Evolutionary conservation across 1,140 invertebrate species (phyloP), one percentile per base, ranked within the genome.

Genomic region (Drosophila burlai): DNA sequence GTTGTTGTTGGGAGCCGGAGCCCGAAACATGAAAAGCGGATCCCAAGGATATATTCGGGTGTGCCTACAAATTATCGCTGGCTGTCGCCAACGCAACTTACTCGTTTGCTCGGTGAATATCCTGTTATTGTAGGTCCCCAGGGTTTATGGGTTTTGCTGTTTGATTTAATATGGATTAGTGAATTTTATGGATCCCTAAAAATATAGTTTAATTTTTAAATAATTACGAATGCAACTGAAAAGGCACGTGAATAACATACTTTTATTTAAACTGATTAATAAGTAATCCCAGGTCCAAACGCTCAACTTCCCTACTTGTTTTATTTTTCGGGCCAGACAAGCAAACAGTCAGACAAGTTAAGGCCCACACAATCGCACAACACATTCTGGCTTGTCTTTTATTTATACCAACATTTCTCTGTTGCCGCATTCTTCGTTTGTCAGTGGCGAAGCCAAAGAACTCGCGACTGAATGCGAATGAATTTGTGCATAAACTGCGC

Each of bases 401-500:
- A 60, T 73, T 73, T 59, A 38, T 60, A 50, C 67, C 61, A 80
- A 76, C 66, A 78, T 75, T 81, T 74, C 69, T 78, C 64, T 45
- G 80, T 60, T 80, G 50, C 38, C 66, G 50, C 68, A 72, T 58
- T 59, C 50, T 57, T 42, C 8, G 31, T 58, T 34, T 71, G 60
- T 68, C 57, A 50, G 45, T 16, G 36, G 42, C 24, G 55, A 49
- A 62, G 61, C 31, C 64, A 66, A 78, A 68, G 64, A 67, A 62
- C 58, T 47, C 67, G 24, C 64, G 40, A 42, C 57, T 83, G 61
- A 72, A 84, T 84, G 66, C 60, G 77, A 77, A 90, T 55, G 83
- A 78, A 69, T 78, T 89, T 87, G 81, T 87, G 84, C 84, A 87
- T 87, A 90, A 87, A 76, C 77, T 87, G 85, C 85, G 66, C 63